These are phyloP conservation scores for Mola mola DNA, from an alignment of 2,113 vertebrate species.

Conservation along the genomic window DNA sequence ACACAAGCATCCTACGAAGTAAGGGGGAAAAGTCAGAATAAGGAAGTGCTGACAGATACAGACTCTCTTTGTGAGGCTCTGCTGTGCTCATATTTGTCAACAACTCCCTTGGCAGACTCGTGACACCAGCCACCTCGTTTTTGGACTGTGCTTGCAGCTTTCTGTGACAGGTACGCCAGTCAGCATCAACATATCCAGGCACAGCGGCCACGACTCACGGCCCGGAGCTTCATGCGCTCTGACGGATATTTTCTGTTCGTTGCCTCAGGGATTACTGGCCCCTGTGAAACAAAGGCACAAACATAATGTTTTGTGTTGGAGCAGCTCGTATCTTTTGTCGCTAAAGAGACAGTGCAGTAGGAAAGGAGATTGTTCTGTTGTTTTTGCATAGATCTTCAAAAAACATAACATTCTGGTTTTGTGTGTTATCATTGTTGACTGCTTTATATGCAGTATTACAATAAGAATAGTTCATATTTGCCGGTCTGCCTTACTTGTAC, in stretches of 20 bases:
- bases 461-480: too few species aligned
- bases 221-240: conserved; percentile 68
- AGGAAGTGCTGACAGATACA: conserved; percentile 60
- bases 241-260: conserved; percentile 78
- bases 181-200: conserved; percentile 68
- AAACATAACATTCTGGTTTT: too few species aligned
- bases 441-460: too few species aligned
- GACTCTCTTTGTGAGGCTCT: conserved; percentile 12
- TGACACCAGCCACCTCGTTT: conserved; percentile 77
- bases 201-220: conserved; percentile 47
- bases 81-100: conserved; percentile 57
- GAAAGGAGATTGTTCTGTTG: conserved; percentile 1
- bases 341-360: conserved; percentile 5
- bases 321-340: conserved; percentile 53
- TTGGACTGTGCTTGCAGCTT: conserved; percentile 70
- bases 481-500: too few species aligned
- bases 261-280: conserved; percentile 69
- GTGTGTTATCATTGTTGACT: too few species aligned
- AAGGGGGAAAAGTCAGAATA: neutral
- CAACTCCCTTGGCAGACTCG: conserved; percentile 51
- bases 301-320: conserved; percentile 75
- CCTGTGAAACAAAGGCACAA: conserved; percentile 69
- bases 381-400: conserved; percentile 19
- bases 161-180: conserved; percentile 76
- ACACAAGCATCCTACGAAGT: conserved; percentile 13